Evolutionary conservation across 1,140 invertebrate genomes (phyloP).

Genomic region (Bemisia tabaci): DNA sequence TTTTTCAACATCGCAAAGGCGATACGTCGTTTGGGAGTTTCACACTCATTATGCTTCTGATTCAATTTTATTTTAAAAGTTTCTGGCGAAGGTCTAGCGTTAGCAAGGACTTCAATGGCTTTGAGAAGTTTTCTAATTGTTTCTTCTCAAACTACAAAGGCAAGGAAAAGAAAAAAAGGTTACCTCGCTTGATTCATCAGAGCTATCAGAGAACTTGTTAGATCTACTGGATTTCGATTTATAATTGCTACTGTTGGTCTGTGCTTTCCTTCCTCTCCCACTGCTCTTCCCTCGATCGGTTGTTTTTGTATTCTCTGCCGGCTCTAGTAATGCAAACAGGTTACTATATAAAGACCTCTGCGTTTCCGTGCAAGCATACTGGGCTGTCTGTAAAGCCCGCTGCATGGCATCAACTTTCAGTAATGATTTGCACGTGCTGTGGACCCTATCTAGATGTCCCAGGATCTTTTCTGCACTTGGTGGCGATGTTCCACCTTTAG

Average conservation of each 20-base stretch:
- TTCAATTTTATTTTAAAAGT: too few species aligned
- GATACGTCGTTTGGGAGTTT: too few species aligned
- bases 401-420: conserved; percentile 77
- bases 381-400: conserved; percentile 66
- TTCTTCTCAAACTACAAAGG: too few species aligned
- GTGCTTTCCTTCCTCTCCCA: conserved; percentile 32
- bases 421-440: conserved; percentile 50
- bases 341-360: conserved; percentile 82
- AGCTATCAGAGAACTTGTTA: conserved; percentile 45
- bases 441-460: conserved; percentile 79
- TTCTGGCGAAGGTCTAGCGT: too few species aligned
- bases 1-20: too few species aligned
- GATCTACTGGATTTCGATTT: conserved; percentile 35
- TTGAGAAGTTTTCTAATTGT: too few species aligned
- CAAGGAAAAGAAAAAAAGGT: too few species aligned
- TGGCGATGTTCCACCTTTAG: conserved; percentile 31
- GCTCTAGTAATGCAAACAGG: conserved; percentile 75
- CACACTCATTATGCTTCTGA: too few species aligned
- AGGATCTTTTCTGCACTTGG: conserved; percentile 69
- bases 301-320: conserved; percentile 22
- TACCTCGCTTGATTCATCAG: conserved; percentile 67
- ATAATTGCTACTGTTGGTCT: conserved; percentile 31
- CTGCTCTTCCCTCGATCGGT: conserved; percentile 26
- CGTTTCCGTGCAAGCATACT: conserved; percentile 56
- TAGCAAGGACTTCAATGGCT: too few species aligned